phyloP scores from a whole-genome alignment of 1,140 invertebrate species.

The Cydia amplana region DNA sequence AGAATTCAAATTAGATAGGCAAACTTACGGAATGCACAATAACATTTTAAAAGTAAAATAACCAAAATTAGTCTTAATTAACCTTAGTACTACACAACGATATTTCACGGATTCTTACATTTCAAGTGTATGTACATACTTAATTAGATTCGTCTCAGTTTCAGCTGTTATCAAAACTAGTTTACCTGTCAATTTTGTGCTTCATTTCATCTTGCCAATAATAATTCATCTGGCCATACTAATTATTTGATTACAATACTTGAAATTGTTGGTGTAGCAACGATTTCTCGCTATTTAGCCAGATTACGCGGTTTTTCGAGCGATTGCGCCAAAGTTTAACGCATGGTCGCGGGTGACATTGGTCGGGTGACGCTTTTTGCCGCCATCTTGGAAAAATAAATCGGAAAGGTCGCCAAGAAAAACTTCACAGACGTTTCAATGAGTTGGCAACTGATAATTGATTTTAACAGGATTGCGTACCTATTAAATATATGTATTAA shows the following conservation, averaged over 20 bases:
- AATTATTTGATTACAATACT: conserved; percentile 31
- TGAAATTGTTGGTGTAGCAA: conserved; percentile 15
- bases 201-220: not conserved
- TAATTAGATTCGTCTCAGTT: not conserved
- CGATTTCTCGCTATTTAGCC: conserved; percentile 75
- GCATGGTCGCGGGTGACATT: conserved; percentile 71
- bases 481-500: too few relatives aligned
- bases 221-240: conserved; percentile 3
- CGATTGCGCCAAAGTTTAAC: conserved; percentile 70
- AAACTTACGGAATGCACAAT: too few relatives aligned
- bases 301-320: conserved; percentile 69
- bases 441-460: not conserved
- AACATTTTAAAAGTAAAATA: too few relatives aligned
- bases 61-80: too few relatives aligned
- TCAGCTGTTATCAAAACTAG: not conserved
- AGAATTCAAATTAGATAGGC: too few relatives aligned
- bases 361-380: conserved; percentile 57
- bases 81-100: too few relatives aligned
- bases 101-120: too few relatives aligned
- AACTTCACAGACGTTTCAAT: conserved; percentile 13
- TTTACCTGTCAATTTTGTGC: not conserved
- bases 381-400: conserved; percentile 39
- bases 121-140: too few relatives aligned
- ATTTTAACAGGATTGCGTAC: not conserved
- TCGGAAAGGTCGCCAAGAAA: conserved; percentile 49